Base-by-base conservation (phyloP, 2,113 vertebrate species). In the Haplochromis vanheusdeni region DNA sequence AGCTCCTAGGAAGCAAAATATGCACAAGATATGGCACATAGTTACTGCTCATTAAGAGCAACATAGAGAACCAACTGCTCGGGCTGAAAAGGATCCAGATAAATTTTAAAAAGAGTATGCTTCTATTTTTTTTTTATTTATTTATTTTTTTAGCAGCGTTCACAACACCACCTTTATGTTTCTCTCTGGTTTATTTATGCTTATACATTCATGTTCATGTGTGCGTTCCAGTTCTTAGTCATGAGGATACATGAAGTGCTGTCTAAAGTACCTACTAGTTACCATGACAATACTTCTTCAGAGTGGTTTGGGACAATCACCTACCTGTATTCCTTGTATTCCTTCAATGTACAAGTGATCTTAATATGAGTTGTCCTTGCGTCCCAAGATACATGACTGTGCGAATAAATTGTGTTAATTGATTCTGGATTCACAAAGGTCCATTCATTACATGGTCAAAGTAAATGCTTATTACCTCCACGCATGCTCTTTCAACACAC, bases 231-330 rank as follows among this genome's bases (percentile, higher is more conserved):
- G 83, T 89, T 84, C 65, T 56, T 80, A 52, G 84, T 81, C 62
- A 62, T 17, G 49, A 80, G 82, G 79, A 92, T 70, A 75, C 90
- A 81, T 62, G 75, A 51, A 58, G 84, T 58, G 89, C 92, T 92
- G 88, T 93, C 73, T 94, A 84, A 95, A 95, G 92, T 90, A 91
- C 91, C 87, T 77, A 54, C 65, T 45, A 85, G 95, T 96, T 95
- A 95, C 96, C 94, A 96, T 96, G 96, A 95, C 96, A 93, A 95
- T 96, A 75, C 81, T 51, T 89, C 85, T 94, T 79, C 89, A 86
- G 45, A 11, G 87, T 68, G 89, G 89, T 89, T 89, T 79, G 75
- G 88, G 92, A 95, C 94, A 95, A 96, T 96, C 84, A 16, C 58
- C 60, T 58, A 89, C 82, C 84, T 89, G 89, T 90, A 54, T 87